These are phyloP conservation scores for Ophion ventricosus DNA, from an alignment of 2,888 invertebrate genomes.

Conservation along the genomic window DNA sequence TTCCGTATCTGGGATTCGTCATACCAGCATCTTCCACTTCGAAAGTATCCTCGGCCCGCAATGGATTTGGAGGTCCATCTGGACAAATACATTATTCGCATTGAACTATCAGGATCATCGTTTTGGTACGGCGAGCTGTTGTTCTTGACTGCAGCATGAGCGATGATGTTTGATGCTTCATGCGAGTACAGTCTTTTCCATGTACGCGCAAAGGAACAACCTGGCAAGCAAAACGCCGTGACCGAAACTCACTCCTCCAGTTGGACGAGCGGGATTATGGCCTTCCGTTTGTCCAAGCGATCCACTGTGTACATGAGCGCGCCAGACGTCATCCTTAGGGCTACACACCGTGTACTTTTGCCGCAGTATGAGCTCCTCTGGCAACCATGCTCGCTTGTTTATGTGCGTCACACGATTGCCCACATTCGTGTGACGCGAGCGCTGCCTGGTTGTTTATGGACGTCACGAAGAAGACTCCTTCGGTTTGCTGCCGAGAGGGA, in stretches of 20 bases:
- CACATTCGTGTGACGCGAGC: constrained; percentile 53
- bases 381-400: constrained; percentile 35
- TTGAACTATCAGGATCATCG: background rate
- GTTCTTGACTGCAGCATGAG: too few species aligned
- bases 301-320: background rate
- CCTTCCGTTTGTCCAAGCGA: background rate
- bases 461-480: constrained; percentile 50
- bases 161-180: too few species aligned
- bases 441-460: constrained; percentile 57
- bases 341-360: background rate
- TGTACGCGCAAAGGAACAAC: background rate
- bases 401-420: constrained; percentile 61
- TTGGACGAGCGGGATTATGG: background rate
- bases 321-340: constrained; percentile 28
- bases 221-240: background rate
- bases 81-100: constrained; percentile 42
- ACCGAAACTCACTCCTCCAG: background rate
- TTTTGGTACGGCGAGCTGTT: too few species aligned
- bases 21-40: background rate
- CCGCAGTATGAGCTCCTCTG: constrained; percentile 17
- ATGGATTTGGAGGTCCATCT: constrained; percentile 35
- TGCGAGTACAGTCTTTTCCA: background rate
- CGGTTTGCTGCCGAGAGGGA: constrained; percentile 22
- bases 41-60: background rate
- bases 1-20: background rate